Evolutionary conservation across 2,113 vertebrate species (phyloP).

Genomic region (Raphicerus campestris): DNA sequence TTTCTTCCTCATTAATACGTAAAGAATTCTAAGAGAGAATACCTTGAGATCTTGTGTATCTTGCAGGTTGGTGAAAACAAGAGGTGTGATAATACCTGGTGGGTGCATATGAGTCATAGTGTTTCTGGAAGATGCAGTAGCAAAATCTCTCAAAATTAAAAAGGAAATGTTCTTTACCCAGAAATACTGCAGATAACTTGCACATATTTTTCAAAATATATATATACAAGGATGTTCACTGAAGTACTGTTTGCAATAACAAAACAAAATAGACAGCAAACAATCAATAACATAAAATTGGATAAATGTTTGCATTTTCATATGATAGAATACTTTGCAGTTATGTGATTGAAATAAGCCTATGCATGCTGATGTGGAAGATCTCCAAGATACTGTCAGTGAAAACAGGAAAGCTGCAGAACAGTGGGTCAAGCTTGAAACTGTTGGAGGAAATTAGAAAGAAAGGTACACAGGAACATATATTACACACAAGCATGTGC

Average conservation of each 20-base stretch:
- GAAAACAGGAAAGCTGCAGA: not conserved
- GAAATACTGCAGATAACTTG: not conserved
- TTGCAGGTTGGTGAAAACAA: not conserved
- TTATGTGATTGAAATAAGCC: not conserved
- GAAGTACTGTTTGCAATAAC: not conserved
- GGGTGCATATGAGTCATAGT: not conserved
- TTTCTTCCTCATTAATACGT: not conserved
- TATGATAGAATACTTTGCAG: not conserved
- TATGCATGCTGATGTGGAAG: not conserved
- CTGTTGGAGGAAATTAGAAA: not conserved
- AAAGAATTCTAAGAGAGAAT: not conserved
- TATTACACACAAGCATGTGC: not conserved
- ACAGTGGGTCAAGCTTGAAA: not conserved
- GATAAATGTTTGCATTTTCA: constrained; percentile 26
- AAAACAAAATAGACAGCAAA: constrained; percentile 14
- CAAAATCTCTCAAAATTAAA: not conserved
- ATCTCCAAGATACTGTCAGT: not conserved
- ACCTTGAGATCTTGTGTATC: not conserved
- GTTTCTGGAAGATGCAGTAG: not conserved
- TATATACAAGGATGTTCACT: not conserved
- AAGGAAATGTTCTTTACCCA: not conserved
- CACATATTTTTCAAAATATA: not conserved
- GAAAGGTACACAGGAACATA: not conserved
- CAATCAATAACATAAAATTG: not conserved
- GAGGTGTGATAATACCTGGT: not conserved